Conservation (phyloP, 1,140 invertebrate genomes). For the Aphis gossypii region DNA sequence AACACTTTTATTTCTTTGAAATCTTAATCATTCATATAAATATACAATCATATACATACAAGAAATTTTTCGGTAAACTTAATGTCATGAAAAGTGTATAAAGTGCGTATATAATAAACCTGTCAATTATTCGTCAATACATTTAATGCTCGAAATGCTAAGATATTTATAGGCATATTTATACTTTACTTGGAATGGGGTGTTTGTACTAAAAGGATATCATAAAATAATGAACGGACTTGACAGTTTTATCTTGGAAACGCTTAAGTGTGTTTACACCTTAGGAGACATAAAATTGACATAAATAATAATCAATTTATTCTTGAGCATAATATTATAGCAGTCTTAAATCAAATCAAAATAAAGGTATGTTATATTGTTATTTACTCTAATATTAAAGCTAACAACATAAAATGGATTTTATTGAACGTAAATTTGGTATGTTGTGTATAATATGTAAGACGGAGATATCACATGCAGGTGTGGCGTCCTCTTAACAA, state of each 20-base stretch:
- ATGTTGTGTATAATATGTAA: too few species aligned
- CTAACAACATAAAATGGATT: too few species aligned
- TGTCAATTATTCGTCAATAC: background rate
- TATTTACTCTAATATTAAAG: too few species aligned
- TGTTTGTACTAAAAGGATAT: background rate
- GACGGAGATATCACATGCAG: too few species aligned
- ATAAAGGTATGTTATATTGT: background rate
- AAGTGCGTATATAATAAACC: background rate
- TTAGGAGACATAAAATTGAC: background rate
- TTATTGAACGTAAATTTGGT: too few species aligned
- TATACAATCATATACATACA: background rate
- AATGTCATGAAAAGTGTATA: background rate
- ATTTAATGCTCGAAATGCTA: background rate
- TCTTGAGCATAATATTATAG: background rate
- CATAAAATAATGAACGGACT: background rate
- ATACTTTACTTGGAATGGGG: background rate
- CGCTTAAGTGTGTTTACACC: background rate
- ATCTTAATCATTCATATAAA: background rate
- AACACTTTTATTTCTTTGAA: background rate
- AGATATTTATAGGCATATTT: background rate
- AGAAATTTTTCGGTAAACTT: background rate
- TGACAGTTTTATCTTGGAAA: constrained; percentile 19
- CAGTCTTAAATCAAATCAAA: background rate
- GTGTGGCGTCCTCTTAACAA: background rate
- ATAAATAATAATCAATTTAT: background rate